A percentile compares a stretch with the other conserved stretches of the same genome.
Evolutionary conservation across 2,888 invertebrate species (phyloP).

Genomic region (Trichopria drosophilae): DNA sequence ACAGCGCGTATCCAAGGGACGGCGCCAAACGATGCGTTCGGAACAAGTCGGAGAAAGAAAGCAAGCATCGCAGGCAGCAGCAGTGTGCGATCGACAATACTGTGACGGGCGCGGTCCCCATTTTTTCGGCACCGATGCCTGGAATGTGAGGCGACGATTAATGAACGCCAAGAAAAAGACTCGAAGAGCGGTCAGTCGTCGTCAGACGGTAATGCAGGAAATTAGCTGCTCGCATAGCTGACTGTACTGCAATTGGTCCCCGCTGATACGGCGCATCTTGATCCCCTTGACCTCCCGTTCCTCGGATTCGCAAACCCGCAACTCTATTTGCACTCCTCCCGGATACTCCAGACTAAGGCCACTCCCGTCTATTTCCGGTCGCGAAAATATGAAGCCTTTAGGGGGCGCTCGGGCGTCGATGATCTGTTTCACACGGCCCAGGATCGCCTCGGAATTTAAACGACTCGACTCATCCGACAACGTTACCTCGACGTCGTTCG

Average conservation of each 20-base stretch:
- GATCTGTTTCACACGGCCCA: conserved; percentile 77
- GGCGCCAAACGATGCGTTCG: too few relatives aligned
- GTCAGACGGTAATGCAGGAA: conserved; percentile 78
- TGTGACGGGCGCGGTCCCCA: too few relatives aligned
- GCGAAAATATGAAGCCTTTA: conserved; percentile 64
- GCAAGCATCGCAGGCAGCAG: too few relatives aligned
- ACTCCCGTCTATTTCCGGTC: conserved; percentile 58
- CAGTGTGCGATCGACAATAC: too few relatives aligned
- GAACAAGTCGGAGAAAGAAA: too few relatives aligned
- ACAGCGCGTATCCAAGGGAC: too few relatives aligned
- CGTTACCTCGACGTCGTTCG: conserved; percentile 69
- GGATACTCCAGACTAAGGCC: conserved; percentile 73
- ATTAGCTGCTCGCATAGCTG: conserved; percentile 86
- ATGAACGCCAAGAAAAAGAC: too few relatives aligned
- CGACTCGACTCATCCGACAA: conserved; percentile 80
- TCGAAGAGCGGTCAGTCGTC: too few relatives aligned
- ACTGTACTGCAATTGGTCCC: conserved; percentile 84
- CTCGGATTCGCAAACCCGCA: conserved; percentile 77
- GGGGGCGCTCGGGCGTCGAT: conserved; percentile 80
- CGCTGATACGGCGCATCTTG: conserved; percentile 83
- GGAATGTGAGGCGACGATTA: too few relatives aligned
- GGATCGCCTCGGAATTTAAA: conserved; percentile 76
- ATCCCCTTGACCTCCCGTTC: conserved; percentile 76
- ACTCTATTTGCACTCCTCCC: conserved; percentile 83
- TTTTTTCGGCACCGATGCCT: too few relatives aligned